A percentile compares a stretch with the other conserved stretches of the same genome.
Conservation (phyloP, 1,140 invertebrate species). For the Tetramorium simillimum region DNA sequence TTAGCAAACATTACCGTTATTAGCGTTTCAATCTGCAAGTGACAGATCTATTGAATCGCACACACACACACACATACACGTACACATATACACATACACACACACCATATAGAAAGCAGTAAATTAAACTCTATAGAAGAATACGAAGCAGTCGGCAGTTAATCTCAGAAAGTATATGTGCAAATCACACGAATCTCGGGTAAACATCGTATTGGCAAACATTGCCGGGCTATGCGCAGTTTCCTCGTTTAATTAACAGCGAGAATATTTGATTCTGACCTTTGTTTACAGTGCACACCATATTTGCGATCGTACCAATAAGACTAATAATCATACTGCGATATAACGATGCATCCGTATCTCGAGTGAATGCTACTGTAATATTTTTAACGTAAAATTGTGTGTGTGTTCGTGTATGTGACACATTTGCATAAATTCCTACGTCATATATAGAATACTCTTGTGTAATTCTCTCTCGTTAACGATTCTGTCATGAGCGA, state of each 20-base stretch:
- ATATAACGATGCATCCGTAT: conserved; percentile 35
- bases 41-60: conserved; percentile 19
- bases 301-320: conserved; percentile 55
- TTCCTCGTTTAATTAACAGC: conserved; percentile 58
- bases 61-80: too few relatives aligned
- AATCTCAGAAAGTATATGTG: conserved; percentile 44
- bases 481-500: neutral
- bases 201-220: conserved; percentile 25
- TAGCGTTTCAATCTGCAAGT: conserved; percentile 63
- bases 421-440: conserved; percentile 8
- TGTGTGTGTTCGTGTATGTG: neutral
- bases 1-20: conserved; percentile 26
- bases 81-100: too few relatives aligned
- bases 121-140: neutral
- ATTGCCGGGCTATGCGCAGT: conserved; percentile 25
- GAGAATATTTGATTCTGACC: conserved; percentile 60
- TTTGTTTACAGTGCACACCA: conserved; percentile 49
- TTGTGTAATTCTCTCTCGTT: neutral
- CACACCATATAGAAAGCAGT: neutral
- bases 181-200: conserved; percentile 6
- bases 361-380: neutral
- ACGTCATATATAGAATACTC: neutral
- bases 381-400: conserved; percentile 40
- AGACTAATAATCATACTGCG: conserved; percentile 53
- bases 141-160: neutral